A percentile compares a stretch with the other conserved stretches of the same genome.
These are phyloP conservation scores for Notolepis coatsorum DNA, from an alignment of 2,797 vertebrate species.

Conservation along the genomic window DNA sequence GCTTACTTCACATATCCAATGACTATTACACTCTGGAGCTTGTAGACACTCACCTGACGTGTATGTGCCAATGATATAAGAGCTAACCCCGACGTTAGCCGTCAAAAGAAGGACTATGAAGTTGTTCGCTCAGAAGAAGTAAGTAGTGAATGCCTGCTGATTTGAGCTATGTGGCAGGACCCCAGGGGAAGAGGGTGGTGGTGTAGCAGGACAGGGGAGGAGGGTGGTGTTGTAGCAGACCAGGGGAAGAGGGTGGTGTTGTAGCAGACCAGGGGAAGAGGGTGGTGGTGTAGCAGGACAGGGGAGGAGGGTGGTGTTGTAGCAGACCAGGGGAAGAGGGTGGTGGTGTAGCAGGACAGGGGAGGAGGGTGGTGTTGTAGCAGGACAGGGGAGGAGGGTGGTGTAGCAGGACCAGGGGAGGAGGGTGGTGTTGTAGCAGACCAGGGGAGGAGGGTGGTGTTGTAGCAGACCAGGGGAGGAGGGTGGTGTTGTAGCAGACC, in stretches of 20 bases:
- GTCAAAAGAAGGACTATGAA: conserved; percentile 54
- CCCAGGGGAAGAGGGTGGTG: conserved; percentile 40
- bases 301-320: conserved; percentile 49
- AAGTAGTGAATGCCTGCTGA: conserved; percentile 53
- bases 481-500: conserved; percentile 47
- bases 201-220: conserved; percentile 26
- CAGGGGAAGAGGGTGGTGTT: conserved; percentile 40
- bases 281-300: conserved; percentile 60
- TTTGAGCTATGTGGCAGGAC: conserved; percentile 70
- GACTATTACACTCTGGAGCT: no score
- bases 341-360: conserved; percentile 64
- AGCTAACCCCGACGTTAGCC: conserved; percentile 27
- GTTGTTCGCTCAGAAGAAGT: conserved; percentile 38
- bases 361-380: conserved; percentile 43
- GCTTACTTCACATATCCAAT: conserved; percentile 32
- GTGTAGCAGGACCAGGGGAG: no score
- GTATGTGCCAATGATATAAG: no score
- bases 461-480: conserved; percentile 29
- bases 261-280: conserved; percentile 29
- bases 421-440: no score
- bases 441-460: conserved; percentile 40
- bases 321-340: conserved; percentile 32
- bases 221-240: conserved; percentile 46
- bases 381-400: conserved; percentile 32
- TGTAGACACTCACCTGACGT: no score